Evolutionary conservation across 1,140 invertebrate genomes (phyloP), one percentile per base, ranked within the genome.

Genomic region (Brachionus asplanchnoidis): DNA sequence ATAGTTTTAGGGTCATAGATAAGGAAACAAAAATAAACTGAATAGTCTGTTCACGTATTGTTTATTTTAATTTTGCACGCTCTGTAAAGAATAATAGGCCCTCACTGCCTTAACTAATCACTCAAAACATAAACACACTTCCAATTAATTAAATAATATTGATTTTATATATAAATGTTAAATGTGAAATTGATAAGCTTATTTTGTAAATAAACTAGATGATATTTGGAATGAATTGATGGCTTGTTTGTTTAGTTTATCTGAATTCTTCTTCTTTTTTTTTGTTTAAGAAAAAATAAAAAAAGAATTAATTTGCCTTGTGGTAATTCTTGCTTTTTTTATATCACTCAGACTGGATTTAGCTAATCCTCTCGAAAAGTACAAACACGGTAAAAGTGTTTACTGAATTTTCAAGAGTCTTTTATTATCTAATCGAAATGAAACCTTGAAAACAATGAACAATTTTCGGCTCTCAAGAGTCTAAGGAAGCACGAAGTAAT

Each of bases 1-100:
- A 73, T 73, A 73, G 68, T 73, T 73, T 36, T n/a, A 73, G 68
- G 68, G 68, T 73, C 68, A 73, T 40, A 73, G 68, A 73, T 73
- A 73, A 73, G 68, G 68, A 73, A 73, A 73, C 32, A 73, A 40
- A 73, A 73, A 73, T 36, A 73, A 73, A 73, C 26, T 73, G 14
- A 40, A 73, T 73, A 20, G 20, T 68, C 11, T 28, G 11, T 40
- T 36, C 68, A 73, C 68, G 68, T 73, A 40, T 73, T 32, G 28
- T 73, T 73, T 40, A 32, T 40, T 73, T 73, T 40, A 73, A 40
- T 73, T 73, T 20, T 73, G 68, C 68, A 73, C 36, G 68, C 68
- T 73, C 36, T 40, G 32, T 32, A 68, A 68, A 68, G 26, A 68
- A 68, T n/a, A n/a, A n/a, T 28, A 6, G 20, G 23, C 12, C n/a